Evolutionary conservation across 2,888 invertebrate species (phyloP).

Genomic region (Acheta domesticus): DNA sequence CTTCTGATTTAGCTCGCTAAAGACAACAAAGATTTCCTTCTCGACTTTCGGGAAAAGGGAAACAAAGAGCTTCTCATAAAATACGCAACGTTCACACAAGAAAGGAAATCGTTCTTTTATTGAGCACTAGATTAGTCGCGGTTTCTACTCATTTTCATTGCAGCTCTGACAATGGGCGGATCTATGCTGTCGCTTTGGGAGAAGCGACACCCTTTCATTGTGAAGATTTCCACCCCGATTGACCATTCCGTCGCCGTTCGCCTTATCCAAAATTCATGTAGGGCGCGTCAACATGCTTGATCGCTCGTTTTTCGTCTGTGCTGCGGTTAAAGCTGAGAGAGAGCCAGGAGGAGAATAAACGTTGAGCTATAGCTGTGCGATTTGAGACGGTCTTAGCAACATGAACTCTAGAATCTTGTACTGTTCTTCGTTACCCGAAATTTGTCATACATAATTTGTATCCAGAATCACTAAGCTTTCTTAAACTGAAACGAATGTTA

Average conservation of each 20-base stretch:
- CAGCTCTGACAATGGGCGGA: background rate
- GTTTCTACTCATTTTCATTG: slow-evolving; percentile 18
- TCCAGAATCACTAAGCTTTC: too few species aligned
- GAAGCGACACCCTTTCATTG: background rate
- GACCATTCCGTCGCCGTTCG: background rate
- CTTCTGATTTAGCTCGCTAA: background rate
- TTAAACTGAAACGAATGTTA: too few species aligned
- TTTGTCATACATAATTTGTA: too few species aligned
- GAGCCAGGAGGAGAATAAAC: background rate
- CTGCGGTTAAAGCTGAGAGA: background rate
- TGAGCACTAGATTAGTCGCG: background rate
- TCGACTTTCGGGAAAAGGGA: slow-evolving; percentile 18
- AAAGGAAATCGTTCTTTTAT: slow-evolving; percentile 1
- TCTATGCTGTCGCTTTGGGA: background rate
- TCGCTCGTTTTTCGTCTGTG: background rate
- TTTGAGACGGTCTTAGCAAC: too few species aligned
- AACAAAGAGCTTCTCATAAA: slow-evolving; percentile 18
- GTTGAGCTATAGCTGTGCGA: too few species aligned
- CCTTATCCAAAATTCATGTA: slow-evolving; percentile 9
- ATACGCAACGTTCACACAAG: slow-evolving; percentile 2
- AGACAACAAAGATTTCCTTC: slow-evolving; percentile 18
- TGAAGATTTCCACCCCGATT: background rate
- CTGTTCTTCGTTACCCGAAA: too few species aligned
- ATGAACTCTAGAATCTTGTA: too few species aligned
- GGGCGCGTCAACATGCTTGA: slow-evolving; percentile 18